Evolutionary conservation across 92 coral and sea anemone species (phyloP).

Genomic region (Plumapathes pennacea): DNA sequence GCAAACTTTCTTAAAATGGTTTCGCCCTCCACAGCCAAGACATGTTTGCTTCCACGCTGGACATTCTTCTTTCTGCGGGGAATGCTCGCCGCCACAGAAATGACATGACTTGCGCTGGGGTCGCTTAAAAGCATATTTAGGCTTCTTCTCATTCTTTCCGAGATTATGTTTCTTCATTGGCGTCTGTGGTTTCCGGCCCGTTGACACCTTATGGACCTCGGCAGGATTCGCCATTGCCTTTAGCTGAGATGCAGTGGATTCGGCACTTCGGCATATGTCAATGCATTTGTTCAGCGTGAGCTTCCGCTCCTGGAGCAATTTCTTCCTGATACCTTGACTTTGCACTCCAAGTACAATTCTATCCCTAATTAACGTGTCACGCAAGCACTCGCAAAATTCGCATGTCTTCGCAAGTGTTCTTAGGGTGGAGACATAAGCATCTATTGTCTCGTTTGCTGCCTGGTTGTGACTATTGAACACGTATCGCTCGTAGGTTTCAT

Average conservation of each 20-base stretch:
- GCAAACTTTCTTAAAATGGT: constrained; percentile 34
- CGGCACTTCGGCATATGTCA: constrained; percentile 32
- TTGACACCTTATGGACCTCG: background rate
- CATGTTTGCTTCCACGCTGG: constrained; percentile 45
- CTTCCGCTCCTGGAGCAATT: constrained; percentile 25
- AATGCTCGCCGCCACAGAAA: constrained; percentile 14
- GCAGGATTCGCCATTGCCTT: constrained; percentile 11
- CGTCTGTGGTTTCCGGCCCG: background rate
- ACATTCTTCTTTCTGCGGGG: constrained; percentile 15
- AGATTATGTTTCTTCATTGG: no score
- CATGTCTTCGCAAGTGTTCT: constrained; percentile 21
- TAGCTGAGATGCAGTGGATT: constrained; percentile 27
- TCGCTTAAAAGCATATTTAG: no score
- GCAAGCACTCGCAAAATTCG: constrained; percentile 39
- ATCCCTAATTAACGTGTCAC: constrained; percentile 17
- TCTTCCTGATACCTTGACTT: constrained; percentile 4
- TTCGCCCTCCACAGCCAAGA: constrained; percentile 20
- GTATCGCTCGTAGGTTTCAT: constrained; percentile 45
- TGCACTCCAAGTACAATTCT: constrained; percentile 17
- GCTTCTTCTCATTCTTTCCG: no score
- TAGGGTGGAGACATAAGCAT: constrained; percentile 24
- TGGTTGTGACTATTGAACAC: constrained; percentile 38
- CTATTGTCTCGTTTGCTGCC: constrained; percentile 16
- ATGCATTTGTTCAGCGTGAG: constrained; percentile 38
- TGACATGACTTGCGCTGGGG: no score